Base-by-base conservation (phyloP, 2,113 vertebrate species). In the Corynorhinus townsendii region DNA sequence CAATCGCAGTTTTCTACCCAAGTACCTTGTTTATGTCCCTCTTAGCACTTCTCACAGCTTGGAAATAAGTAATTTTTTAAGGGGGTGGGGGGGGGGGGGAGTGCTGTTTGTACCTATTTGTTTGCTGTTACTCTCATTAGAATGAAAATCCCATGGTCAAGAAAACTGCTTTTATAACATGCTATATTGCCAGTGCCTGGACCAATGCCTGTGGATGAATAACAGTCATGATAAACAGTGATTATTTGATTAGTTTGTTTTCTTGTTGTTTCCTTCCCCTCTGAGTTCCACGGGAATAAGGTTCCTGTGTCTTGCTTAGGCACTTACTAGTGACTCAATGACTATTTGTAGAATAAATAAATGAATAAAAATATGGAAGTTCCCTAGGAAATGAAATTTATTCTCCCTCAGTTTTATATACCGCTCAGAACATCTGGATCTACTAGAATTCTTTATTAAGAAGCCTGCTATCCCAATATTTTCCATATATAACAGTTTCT, bases 371-470 rank as follows among this genome's bases (percentile, higher is more conserved):
- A 73, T 14, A 40, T 19, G 30, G 5, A 68, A 47, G 7, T 89
- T 83, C 73, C 43, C 33, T 19, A 68, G 69, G 24, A 94, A 24
- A 73, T 52, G 59, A 68, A 69, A 83, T 45, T 66, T 79, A 47
- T 82, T 90, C 71, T 19, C 35, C 49, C 40, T 62, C 30, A 19
- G 85, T 40, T 84, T 81, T 33, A 40, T 5, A 62, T 4, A 56
- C 11, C 9, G 11, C 72, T 75, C n/a, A 30, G 69, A 93, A 89
- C 33, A 30, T 40, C 72, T 71, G n/a, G 68, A 72, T 73, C n/a
- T 66, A 38, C 35, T 69, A n/a, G 52, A 88, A 87, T 93, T 86
- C 71, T 93, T 96, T 75, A 47, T 64, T 87, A 72, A 81, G 79
- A 81, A 86, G 77, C 52, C 33, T 33, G 28, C 72, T 28, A 54